These are phyloP conservation scores for Dyspetes luteomarginatus DNA, from an alignment of 2,888 invertebrate genomes.

Conservation along the genomic window DNA sequence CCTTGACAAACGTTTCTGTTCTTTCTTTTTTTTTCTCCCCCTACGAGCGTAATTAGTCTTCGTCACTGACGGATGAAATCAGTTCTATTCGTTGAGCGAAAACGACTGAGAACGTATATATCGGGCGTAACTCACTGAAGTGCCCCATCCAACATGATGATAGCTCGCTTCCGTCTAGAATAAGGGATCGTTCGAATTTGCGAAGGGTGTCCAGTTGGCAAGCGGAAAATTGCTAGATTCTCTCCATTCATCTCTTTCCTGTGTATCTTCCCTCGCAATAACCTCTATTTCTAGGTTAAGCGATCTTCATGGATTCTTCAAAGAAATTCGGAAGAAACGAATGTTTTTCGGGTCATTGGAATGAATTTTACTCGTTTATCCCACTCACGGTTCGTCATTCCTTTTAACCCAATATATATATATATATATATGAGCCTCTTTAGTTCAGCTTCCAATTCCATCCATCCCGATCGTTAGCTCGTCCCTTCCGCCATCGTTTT, in stretches of 20 bases:
- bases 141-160: constrained; percentile 16
- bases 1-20: constrained; percentile 43
- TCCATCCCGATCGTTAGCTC: constrained; percentile 27
- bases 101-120: not conserved
- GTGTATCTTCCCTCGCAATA: constrained; percentile 18
- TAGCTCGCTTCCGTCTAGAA: constrained; percentile 29
- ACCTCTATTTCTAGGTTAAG: constrained; percentile 40
- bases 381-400: not conserved
- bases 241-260: not conserved
- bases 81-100: constrained; percentile 41
- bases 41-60: constrained; percentile 64
- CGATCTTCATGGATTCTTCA: constrained; percentile 51
- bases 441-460: constrained; percentile 36
- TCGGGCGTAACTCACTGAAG: not conserved
- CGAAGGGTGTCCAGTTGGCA: constrained; percentile 44
- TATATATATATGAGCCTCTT: too few species aligned
- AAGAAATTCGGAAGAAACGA: constrained; percentile 17
- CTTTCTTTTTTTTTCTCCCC: constrained; percentile 43
- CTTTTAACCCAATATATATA: too few species aligned
- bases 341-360: constrained; percentile 14
- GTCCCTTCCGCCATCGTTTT: constrained; percentile 32
- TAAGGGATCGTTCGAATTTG: constrained; percentile 39
- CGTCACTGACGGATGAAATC: constrained; percentile 64
- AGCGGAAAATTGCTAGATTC: constrained; percentile 45
- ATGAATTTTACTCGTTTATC: constrained; percentile 37